These are phyloP conservation scores for Barnardius zonarius DNA, from an alignment of 2,113 vertebrate genomes.

Conservation along the genomic window DNA sequence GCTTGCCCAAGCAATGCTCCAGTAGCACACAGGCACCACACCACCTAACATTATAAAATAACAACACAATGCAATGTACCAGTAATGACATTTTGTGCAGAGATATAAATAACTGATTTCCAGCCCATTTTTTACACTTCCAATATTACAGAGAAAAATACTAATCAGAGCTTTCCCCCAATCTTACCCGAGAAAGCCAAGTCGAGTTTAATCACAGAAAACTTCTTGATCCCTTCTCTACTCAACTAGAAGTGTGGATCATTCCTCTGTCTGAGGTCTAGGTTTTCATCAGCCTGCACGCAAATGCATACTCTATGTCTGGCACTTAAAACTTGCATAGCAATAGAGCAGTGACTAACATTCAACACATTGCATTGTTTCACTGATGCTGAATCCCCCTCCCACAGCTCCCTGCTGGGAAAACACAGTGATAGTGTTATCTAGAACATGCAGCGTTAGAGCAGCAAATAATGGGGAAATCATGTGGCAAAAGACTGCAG, in stretches of 20 bases:
- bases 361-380: not conserved
- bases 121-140: constrained; percentile 35
- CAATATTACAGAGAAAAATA: constrained; percentile 41
- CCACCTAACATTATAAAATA: constrained; percentile 30
- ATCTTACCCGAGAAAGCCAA: not conserved
- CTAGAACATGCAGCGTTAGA: not conserved
- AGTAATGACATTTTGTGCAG: constrained; percentile 35
- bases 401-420: not conserved
- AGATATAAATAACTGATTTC: constrained; percentile 55
- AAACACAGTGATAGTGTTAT: not conserved
- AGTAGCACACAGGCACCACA: not conserved
- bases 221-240: not conserved
- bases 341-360: not conserved
- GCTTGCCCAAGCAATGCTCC: constrained; percentile 37
- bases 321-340: not conserved
- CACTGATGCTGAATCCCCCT: not conserved
- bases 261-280: not conserved
- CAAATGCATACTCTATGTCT: not conserved
- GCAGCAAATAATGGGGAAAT: not conserved
- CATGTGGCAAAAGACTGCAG: not conserved
- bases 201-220: not conserved
- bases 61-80: constrained; percentile 37
- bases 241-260: not conserved
- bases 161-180: constrained; percentile 10
- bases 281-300: not conserved